phyloP scores from a whole-genome alignment of 2,888 invertebrate species.

The Tenthredo amoena region DNA sequence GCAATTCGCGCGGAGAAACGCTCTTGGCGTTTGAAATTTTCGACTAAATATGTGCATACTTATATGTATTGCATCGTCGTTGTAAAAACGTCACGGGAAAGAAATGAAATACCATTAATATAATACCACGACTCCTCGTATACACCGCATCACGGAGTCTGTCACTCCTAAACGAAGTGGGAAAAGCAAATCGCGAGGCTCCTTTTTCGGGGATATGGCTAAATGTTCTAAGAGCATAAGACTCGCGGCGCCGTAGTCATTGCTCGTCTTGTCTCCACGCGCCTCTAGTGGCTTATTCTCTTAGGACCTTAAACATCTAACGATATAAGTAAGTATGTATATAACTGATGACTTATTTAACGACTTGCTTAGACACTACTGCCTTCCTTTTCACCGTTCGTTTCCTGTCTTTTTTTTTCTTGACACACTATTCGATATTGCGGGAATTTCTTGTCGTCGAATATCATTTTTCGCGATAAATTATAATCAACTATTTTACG shows the following conservation, averaged over 20 bases:
- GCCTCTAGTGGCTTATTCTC: not conserved
- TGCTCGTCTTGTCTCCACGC: not conserved
- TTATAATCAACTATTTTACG: too few species aligned
- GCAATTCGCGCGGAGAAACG: not conserved
- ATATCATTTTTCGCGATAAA: not conserved
- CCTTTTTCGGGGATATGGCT: not conserved
- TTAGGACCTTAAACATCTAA: not conserved
- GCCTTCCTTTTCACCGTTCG: not conserved
- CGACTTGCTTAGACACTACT: not conserved
- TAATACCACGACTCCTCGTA: not conserved
- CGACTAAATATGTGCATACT: not conserved
- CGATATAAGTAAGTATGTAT: not conserved
- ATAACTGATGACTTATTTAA: not conserved
- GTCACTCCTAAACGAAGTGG: not conserved
- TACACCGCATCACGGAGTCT: not conserved
- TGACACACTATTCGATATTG: not conserved
- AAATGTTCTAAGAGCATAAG: not conserved
- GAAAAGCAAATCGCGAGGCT: not conserved
- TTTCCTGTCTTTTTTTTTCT: not conserved
- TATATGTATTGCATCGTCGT: not conserved
- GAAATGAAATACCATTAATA: not conserved
- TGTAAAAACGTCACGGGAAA: not conserved
- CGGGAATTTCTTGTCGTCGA: not conserved
- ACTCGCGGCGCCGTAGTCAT: conserved; percentile 1
- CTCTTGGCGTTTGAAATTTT: not conserved